A percentile compares a stretch with the other conserved stretches of the same genome.
These are phyloP conservation scores for Mormoops blainvillei DNA, from an alignment of 2,113 vertebrate genomes.

Conservation along the genomic window DNA sequence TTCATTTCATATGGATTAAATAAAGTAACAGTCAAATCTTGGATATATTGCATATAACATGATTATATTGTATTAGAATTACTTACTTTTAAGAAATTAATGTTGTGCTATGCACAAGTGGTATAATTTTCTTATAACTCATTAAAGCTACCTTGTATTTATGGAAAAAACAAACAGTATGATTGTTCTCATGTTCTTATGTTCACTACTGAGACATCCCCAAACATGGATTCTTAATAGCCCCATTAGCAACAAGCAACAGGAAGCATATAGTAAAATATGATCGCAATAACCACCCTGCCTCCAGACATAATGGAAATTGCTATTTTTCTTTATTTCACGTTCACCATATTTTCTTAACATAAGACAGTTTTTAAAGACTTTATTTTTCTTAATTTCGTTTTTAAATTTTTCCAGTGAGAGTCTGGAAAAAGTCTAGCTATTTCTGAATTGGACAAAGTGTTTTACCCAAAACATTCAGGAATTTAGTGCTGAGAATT, in stretches of 20 bases:
- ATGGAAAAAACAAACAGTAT: not conserved
- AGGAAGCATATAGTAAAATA: not conserved
- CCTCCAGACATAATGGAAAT: not conserved
- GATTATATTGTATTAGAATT: not conserved
- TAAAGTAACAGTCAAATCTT: not conserved
- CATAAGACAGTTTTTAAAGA: not conserved
- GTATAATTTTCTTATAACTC: not conserved
- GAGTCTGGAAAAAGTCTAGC: not conserved
- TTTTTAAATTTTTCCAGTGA: not conserved
- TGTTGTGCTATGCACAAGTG: not conserved
- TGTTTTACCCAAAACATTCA: constrained; percentile 2
- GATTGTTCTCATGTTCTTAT: not conserved
- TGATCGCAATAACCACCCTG: not conserved
- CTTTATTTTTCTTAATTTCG: constrained; percentile 14
- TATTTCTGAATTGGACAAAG: constrained; percentile 36
- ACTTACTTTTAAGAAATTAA: constrained; percentile 24
- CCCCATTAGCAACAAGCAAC: not conserved
- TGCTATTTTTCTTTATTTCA: not conserved
- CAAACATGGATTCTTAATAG: not conserved
- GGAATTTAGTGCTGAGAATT: constrained; percentile 27
- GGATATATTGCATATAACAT: not conserved
- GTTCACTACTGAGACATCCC: not conserved
- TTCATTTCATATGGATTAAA: not conserved
- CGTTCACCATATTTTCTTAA: not conserved
- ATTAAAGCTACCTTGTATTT: not conserved